Conservation (phyloP, 2,797 vertebrate species). For the Alosa sapidissima region DNA sequence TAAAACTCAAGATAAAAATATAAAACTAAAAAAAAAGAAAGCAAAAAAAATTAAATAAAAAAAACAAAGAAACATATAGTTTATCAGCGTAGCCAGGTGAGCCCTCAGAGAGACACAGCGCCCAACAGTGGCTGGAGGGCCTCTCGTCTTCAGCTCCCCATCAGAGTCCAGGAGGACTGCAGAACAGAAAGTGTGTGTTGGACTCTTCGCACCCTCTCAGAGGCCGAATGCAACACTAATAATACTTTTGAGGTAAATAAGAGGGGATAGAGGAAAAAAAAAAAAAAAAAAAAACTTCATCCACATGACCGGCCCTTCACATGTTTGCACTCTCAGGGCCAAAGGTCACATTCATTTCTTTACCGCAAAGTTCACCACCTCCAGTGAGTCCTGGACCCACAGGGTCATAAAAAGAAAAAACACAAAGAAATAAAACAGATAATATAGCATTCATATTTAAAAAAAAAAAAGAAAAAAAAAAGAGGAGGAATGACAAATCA, state of each 20-base stretch:
- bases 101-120: constrained; percentile 74
- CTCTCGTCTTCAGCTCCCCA: constrained; percentile 75
- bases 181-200: background rate
- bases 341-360: background rate
- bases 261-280: background rate
- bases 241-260: constrained; percentile 18
- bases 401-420: background rate
- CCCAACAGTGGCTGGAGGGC: constrained; percentile 53
- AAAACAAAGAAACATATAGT: constrained; percentile 52
- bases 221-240: background rate
- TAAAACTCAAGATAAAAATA: constrained; percentile 60
- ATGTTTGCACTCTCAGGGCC: constrained; percentile 7
- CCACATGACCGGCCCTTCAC: constrained; percentile 26
- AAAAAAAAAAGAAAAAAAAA: background rate
- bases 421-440: too few relatives aligned
- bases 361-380: background rate
- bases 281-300: constrained; percentile 17
- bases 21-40: constrained; percentile 54
- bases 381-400: background rate
- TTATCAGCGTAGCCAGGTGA: constrained; percentile 54
- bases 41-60: constrained; percentile 55
- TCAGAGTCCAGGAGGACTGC: constrained; percentile 45
- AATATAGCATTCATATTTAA: background rate
- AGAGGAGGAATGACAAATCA: background rate
- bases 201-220: constrained; percentile 33